Percentiles rank a stretch among this genome's conserved stretches.
Conservation (phyloP, 2,888 invertebrate genomes). For the Deilephila elpenor region DNA sequence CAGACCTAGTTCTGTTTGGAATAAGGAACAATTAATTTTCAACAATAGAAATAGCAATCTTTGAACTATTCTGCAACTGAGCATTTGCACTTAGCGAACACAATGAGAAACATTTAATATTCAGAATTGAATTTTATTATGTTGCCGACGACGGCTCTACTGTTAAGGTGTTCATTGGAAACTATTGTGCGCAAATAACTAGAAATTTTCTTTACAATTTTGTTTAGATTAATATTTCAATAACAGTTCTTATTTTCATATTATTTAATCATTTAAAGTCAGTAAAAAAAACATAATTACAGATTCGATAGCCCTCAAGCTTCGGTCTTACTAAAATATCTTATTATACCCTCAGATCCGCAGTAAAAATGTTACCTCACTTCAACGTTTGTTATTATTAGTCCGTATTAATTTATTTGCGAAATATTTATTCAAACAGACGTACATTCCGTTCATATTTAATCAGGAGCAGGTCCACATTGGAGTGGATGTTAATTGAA, state of each 20-base stretch:
- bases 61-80: constrained; percentile 17
- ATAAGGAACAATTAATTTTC: constrained; percentile 18
- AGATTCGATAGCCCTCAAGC: too few species aligned
- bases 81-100: not conserved
- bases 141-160: not conserved
- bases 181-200: not conserved
- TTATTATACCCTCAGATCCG: too few species aligned
- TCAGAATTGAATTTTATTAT: not conserved
- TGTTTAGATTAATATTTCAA: not conserved
- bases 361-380: too few species aligned
- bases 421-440: not conserved
- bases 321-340: too few species aligned
- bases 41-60: constrained; percentile 19
- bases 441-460: not conserved
- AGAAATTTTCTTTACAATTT: not conserved
- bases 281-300: too few species aligned
- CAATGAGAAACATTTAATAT: constrained; percentile 6
- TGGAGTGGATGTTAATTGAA: constrained; percentile 40
- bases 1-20: constrained; percentile 25
- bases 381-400: not conserved
- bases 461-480: not conserved
- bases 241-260: too few species aligned
- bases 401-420: not conserved
- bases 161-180: not conserved
- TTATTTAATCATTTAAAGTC: too few species aligned